Base-by-base conservation (phyloP, 2,797 vertebrate species). In the Xyrichtys novacula region DNA sequence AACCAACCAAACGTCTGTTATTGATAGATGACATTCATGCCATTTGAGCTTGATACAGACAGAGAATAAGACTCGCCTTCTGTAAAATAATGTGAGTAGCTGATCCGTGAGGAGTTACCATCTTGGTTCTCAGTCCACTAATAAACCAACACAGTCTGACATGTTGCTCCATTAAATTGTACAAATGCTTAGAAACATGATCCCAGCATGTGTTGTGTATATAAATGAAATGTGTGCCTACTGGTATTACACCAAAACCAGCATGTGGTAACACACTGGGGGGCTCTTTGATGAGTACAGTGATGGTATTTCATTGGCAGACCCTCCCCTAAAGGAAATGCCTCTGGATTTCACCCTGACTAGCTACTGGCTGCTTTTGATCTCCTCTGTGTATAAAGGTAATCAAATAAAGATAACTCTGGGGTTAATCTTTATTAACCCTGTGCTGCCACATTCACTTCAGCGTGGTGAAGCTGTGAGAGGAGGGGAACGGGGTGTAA, bases 391-490 rank as follows among this genome's bases (percentile, higher is more conserved):
- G 79, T 74, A 56, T 78, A 74, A 78, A 88, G 71, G 77, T 89
- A 89, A 89, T 90, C 78, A 67, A 68, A 80, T 77, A 65, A 88
- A 75, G 80, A 88, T 88, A 81, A 86, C 76, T 73, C 72, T 26
- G 9, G 48, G 46, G 73, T 59, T 85, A 84, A 87, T 90, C 75
- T 85, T 81, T 88, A 86, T 89, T 85, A 88, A 87, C 86, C 78
- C 81, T 70, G 52, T 29, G 55, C 78, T 68, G 78, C 55, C 61
- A 81, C 84, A 90, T 80, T 83, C 52, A 88, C 87, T 90, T 86
- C 59, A 53, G 44, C 5, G 4, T 49, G 73, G 56, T 74, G 77
- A 76, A 77, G 81, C 85, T 75, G 70, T 28, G 10, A 70, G 80
- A 70, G 44, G 53, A 32, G 22, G 43, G 48, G 22, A 36, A 48